phyloP scores from a whole-genome alignment of 92 coral and sea anemone species.

The Virgularia gustaviana region DNA sequence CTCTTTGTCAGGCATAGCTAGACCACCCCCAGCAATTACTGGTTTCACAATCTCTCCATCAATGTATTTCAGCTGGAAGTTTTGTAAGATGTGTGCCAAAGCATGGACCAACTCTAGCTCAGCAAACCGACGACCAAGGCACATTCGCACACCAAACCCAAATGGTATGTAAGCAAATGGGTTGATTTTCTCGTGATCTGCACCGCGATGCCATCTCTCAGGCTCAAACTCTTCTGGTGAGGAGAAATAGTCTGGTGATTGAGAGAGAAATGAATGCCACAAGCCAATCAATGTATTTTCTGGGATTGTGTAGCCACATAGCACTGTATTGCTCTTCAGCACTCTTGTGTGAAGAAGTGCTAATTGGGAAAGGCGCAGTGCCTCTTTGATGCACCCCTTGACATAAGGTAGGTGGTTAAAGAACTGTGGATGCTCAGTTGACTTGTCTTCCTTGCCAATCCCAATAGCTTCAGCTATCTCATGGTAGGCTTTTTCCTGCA shows the following conservation, averaged over 20 bases:
- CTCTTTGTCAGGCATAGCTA: not conserved
- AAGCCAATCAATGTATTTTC: not conserved
- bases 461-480: not conserved
- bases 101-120: not conserved
- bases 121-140: not conserved
- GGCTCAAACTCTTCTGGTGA: not conserved
- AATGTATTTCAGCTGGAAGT: not conserved
- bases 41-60: not conserved
- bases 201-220: not conserved
- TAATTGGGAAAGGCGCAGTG: not conserved
- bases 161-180: not conserved
- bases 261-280: not conserved
- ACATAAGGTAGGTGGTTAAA: not conserved
- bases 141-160: conserved; percentile 7
- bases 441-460: not conserved
- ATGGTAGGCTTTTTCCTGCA: not conserved
- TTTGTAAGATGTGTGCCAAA: not conserved
- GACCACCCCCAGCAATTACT: not conserved
- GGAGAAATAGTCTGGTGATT: not conserved
- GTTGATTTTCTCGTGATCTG: not conserved
- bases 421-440: not conserved
- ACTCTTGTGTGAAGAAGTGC: not conserved
- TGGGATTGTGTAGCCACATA: not conserved
- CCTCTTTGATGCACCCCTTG: not conserved
- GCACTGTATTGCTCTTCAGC: not conserved